phyloP scores from a whole-genome alignment of 2,113 vertebrate genomes.

The Cyrtonyx montezumae region DNA sequence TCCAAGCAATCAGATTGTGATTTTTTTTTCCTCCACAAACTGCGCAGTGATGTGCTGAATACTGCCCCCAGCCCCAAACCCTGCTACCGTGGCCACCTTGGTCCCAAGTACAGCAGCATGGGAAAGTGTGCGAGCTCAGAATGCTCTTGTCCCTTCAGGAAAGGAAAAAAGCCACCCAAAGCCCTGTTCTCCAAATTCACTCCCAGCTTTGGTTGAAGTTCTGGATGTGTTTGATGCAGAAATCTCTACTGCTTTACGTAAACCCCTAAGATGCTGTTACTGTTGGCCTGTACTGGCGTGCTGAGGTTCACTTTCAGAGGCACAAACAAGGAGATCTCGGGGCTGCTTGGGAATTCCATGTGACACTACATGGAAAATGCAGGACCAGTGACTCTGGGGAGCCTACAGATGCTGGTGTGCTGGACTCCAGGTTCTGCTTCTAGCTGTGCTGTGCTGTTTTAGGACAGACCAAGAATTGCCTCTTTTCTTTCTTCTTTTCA shows the following conservation, averaged over 20 bases:
- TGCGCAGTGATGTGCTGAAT: not conserved
- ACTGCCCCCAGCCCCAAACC: not conserved
- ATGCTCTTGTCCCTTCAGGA: not conserved
- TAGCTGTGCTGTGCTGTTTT: not conserved
- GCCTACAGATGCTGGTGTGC: not conserved
- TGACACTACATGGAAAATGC: accelerated
- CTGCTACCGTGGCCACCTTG: not conserved
- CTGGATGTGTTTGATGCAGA: not conserved
- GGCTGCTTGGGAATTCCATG: not conserved
- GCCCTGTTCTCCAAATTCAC: not conserved
- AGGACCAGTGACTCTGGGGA: not conserved
- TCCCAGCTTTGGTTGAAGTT: not conserved
- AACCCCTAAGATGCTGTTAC: not conserved
- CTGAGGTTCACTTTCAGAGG: not conserved
- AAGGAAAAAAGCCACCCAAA: not conserved
- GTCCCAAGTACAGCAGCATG: not conserved
- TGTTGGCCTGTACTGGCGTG: not conserved
- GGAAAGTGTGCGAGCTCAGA: not conserved
- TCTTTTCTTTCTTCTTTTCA: not conserved
- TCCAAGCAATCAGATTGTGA: not conserved
- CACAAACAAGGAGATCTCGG: not conserved
- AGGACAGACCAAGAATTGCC: not conserved
- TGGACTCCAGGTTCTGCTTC: not conserved
- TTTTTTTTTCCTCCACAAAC: slow-evolving; percentile 1
- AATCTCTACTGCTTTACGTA: accelerated